Base-by-base conservation (phyloP, 1,140 invertebrate genomes). In the Aethina tumida region DNA sequence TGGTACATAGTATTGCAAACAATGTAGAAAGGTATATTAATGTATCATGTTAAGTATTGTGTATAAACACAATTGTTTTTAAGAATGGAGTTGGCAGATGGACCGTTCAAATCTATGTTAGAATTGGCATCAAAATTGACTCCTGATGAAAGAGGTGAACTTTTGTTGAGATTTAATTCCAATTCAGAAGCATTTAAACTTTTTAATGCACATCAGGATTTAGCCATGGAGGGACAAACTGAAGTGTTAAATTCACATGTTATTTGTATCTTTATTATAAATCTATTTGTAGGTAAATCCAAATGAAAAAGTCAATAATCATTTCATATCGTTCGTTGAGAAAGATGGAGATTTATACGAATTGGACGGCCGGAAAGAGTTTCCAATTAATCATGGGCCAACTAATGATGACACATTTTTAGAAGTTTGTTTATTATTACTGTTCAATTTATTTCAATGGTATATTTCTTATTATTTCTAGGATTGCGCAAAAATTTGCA, bases 281-380 rank as follows among this genome's bases (percentile, higher is more conserved):
- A n/a, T n/a, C n/a, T n/a, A n/a, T 38, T 40, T 43, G 2, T 28
- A 53, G 50, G 27, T 49, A 7, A 52, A 54, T 59, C 70, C 75
- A 24, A 75, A 84, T 49, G 75, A 81, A 35, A 70, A 73, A 31
- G 76, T 88, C 0, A 79, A 82, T 50, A 78, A 86, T 59, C 91
- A 95, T 62, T 95, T 94, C 63, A 75, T 95, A 27, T 77, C 89
- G n/a, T 82, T 96, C 62, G 71, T 95, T 21, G 71, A 86, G 36
- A 81, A 79, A 47, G 75, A 90, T 68, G 86, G 84, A 10, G 57
- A 66, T 18, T 64, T 97, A 0, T 95, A 90, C 66, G 92, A 97
- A 65, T 63, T 97, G 40, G 91, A 96, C 77, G 91, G 91, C 4
- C 71, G 87, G 39, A 90, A 90, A 58, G 66, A 74, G 34, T 77